Conservation (phyloP, 2,797 vertebrate genomes). For the Chelonia mydas region DNA sequence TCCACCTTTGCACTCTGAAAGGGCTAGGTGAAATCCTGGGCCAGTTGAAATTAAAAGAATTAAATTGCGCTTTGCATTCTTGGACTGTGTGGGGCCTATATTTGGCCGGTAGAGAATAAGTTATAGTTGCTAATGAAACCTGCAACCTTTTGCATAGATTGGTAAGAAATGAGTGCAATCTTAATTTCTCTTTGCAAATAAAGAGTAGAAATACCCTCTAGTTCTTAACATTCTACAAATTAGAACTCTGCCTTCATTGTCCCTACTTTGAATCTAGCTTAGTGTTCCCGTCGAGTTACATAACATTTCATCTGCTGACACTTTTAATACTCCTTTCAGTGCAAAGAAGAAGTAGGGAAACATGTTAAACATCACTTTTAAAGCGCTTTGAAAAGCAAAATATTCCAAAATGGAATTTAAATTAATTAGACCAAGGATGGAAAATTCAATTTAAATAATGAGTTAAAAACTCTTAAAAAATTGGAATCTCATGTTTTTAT, state of each 20-base stretch:
- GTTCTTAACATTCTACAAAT: background rate
- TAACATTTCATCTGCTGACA: slow-evolving; percentile 48
- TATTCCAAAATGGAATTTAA: slow-evolving; percentile 30
- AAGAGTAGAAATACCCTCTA: slow-evolving; percentile 27
- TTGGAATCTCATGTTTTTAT: slow-evolving; percentile 29
- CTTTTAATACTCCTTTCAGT: slow-evolving; percentile 52
- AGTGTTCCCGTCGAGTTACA: slow-evolving; percentile 27
- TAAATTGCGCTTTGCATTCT: background rate
- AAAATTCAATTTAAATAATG: slow-evolving; percentile 69
- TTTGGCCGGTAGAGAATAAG: background rate
- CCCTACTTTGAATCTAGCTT: slow-evolving; percentile 10
- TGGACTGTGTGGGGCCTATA: background rate
- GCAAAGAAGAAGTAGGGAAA: slow-evolving; percentile 34
- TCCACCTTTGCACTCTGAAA: background rate
- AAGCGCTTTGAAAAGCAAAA: slow-evolving; percentile 18
- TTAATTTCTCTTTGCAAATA: slow-evolving; percentile 3
- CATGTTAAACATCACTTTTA: slow-evolving; percentile 32
- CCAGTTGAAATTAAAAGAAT: background rate
- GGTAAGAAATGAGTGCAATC: background rate
- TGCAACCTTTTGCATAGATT: background rate
- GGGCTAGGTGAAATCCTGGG: background rate
- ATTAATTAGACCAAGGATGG: slow-evolving; percentile 45
- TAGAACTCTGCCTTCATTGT: background rate
- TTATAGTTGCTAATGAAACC: background rate
- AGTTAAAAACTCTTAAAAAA: slow-evolving; percentile 51